A percentile compares a stretch with the other conserved stretches of the same genome.
These are phyloP conservation scores for Drosophila recens DNA, from an alignment of 2,888 invertebrate species.

Conservation along the genomic window DNA sequence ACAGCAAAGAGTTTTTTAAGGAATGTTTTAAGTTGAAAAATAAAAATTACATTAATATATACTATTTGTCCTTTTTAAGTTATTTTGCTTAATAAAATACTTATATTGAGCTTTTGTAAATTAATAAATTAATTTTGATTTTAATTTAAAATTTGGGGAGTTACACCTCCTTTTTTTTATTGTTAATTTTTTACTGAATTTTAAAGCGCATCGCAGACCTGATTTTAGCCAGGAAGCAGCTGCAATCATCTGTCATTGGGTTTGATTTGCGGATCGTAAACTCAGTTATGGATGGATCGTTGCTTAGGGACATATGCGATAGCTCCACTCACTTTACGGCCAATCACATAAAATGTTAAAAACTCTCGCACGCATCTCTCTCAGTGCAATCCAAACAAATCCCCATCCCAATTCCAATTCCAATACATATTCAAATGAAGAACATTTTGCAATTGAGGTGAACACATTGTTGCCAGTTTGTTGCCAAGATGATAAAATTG, in stretches of 20 bases:
- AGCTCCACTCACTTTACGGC: slow-evolving; percentile 52
- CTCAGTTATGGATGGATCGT: slow-evolving; percentile 17
- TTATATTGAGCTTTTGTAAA: no score
- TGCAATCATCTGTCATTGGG: slow-evolving; percentile 22
- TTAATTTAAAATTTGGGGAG: no score
- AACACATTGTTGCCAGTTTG: slow-evolving; percentile 59
- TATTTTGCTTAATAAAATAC: no score
- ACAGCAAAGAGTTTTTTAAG: not conserved
- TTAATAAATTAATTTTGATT: no score
- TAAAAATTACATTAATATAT: no score
- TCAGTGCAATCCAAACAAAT: slow-evolving; percentile 40
- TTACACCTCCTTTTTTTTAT: not conserved
- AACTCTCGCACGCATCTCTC: slow-evolving; percentile 22
- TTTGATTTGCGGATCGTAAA: slow-evolving; percentile 21
- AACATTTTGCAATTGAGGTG: slow-evolving; percentile 18
- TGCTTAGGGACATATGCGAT: slow-evolving; percentile 39
- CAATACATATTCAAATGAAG: slow-evolving; percentile 34
- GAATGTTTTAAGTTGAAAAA: no score
- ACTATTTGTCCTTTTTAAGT: no score
- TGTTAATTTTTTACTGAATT: no score
- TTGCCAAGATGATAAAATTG: slow-evolving; percentile 73
- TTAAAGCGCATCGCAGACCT: not conserved
- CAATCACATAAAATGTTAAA: slow-evolving; percentile 41
- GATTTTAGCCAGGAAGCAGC: slow-evolving; percentile 8
- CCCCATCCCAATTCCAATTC: slow-evolving; percentile 17